Base-by-base conservation (phyloP, 2,888 invertebrate species). In the Aphidoletes aphidimyza region DNA sequence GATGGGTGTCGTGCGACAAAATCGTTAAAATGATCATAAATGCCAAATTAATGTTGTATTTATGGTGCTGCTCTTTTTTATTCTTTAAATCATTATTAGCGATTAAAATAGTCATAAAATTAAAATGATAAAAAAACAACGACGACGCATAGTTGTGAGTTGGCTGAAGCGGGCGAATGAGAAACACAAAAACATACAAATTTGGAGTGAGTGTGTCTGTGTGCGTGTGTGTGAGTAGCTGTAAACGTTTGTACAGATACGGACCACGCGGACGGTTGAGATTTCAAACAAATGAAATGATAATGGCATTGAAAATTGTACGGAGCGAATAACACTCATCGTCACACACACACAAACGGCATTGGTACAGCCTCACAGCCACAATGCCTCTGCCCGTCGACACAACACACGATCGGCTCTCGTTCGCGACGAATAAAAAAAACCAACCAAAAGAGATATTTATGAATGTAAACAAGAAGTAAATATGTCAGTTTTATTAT, bases 21-120 rank as follows among this genome's bases (percentile, higher is more conserved):
- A 81, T 81, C 81, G 22, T 81, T 81, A 81, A 81, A 37, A 81
- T 37, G 22, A 81, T 81, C 81, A 81, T 81, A 81, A 81, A 81
- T 81, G 81, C 81, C 81, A 81, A 81, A 81, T 81, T 81, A 81
- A 81, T 81, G 81, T 17, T n/a, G n/a, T 81, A 81, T 81, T 81
- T 81, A 81, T 36, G 37, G 81, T 81, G 37, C 19, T 22, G n/a
- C n/a, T 47, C 36, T 78, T 81, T 37, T 69, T n/a, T 22, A 37
- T 81, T 37, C 19, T 81, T 36, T 81, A 22, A 81, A 81, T 81
- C 81, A 37, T 81, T 81, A 81, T 37, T 81, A 81, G 81, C 81
- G 81, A 81, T 81, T 81, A 81, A 81, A 81, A 81, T 81, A 37
- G 81, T 37, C 37, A 81, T 81, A 81, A 81, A 81, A 81, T 81